Evolutionary conservation across 2,797 vertebrate species (phyloP).

Genomic region (Halcyon smyrnensis): DNA sequence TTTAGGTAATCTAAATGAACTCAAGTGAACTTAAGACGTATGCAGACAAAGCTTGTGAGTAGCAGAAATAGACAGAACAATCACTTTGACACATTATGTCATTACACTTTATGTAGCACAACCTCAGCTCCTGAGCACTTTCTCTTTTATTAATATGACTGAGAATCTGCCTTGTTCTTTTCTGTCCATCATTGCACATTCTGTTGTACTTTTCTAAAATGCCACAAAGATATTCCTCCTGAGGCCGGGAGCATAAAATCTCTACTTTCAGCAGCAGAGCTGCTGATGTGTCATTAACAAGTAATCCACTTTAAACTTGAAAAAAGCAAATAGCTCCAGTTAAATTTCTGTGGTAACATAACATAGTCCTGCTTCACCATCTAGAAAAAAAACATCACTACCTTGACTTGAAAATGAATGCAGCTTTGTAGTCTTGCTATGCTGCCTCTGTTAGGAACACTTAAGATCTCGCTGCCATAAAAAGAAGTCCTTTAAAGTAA

Average conservation of each 20-base stretch:
- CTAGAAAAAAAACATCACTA: not conserved
- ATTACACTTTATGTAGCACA: not conserved
- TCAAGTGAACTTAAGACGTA: not conserved
- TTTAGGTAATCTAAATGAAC: not conserved
- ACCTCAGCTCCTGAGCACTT: not conserved
- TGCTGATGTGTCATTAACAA: not conserved
- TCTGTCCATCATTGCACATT: not conserved
- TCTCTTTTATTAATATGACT: not conserved
- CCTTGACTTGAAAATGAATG: not conserved
- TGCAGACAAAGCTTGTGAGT: not conserved
- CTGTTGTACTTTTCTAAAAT: not conserved
- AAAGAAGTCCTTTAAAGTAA: not conserved
- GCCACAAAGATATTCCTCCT: not conserved
- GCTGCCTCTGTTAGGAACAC: not conserved
- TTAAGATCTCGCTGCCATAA: not conserved
- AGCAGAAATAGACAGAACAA: not conserved
- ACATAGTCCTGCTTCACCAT: not conserved
- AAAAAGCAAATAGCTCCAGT: not conserved
- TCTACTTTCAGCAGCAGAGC: not conserved
- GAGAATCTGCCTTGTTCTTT: not conserved
- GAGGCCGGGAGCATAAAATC: not conserved
- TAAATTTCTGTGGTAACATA: not conserved
- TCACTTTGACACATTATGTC: not conserved
- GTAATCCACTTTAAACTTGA: not conserved
- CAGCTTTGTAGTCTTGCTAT: not conserved